Evolutionary conservation across 2,888 invertebrate genomes (phyloP).

Genomic region (Tholera decimalis): DNA sequence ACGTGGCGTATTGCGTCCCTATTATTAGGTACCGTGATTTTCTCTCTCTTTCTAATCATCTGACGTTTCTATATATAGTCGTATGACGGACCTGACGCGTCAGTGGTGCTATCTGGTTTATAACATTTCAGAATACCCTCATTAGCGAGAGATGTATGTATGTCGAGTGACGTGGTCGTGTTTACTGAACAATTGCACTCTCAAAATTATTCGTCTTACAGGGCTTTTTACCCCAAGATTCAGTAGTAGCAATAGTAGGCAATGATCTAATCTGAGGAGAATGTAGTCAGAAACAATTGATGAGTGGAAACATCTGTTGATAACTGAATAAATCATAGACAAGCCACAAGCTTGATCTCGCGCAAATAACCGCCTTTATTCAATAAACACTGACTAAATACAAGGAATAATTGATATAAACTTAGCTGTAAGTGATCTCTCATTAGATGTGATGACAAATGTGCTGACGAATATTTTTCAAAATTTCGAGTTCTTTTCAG

Average conservation of each 20-base stretch:
- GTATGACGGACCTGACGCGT: no score
- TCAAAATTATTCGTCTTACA: conserved; percentile 1
- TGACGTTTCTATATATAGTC: no score
- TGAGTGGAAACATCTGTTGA: conserved; percentile 1
- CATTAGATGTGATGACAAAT: not conserved
- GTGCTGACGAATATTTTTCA: not conserved
- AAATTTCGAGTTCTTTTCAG: not conserved
- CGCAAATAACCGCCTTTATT: not conserved
- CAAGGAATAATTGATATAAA: not conserved
- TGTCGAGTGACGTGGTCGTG: not conserved
- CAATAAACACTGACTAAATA: conserved; percentile 23
- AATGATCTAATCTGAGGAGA: not conserved
- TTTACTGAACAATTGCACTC: conserved; percentile 5
- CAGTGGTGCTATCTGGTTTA: no score
- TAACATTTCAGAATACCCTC: no score
- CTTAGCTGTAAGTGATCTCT: no score
- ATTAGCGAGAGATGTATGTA: conserved; percentile 2
- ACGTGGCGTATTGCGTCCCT: no score
- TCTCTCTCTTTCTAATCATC: no score
- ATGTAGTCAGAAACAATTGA: not conserved
- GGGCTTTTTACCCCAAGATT: not conserved
- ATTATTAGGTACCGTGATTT: no score
- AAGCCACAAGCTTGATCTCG: not conserved
- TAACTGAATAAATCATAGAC: conserved; percentile 8
- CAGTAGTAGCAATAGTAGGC: no score